Evolutionary conservation across 2,888 invertebrate genomes (phyloP).

Genomic region (Corythucha ciliata): DNA sequence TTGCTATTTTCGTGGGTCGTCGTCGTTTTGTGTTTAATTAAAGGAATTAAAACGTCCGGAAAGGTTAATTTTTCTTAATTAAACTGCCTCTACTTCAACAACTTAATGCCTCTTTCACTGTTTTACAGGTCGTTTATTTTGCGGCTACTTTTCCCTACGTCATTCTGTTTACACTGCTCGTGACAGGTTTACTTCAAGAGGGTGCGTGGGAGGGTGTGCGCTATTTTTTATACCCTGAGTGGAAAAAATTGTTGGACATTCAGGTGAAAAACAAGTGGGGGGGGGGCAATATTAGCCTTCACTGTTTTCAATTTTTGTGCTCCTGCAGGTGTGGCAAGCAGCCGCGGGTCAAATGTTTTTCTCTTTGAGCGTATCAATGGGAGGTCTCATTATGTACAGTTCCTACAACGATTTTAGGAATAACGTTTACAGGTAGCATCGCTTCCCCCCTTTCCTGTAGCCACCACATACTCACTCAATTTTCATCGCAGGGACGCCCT

Average conservation of each 20-base stretch:
- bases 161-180: conserved; percentile 62
- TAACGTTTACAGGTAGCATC: conserved; percentile 58
- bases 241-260: conserved; percentile 60
- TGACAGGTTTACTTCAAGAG: conserved; percentile 45
- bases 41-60: conserved; percentile 67
- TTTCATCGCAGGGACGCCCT: conserved; percentile 59
- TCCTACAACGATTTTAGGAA: conserved; percentile 66
- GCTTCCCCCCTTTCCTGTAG: background rate
- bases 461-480: conserved; percentile 14
- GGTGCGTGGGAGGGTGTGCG: conserved; percentile 65
- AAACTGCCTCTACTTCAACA: background rate
- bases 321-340: conserved; percentile 60
- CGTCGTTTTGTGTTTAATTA: conserved; percentile 58
- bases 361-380: conserved; percentile 63
- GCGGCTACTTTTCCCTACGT: conserved; percentile 80
- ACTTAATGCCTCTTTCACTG: background rate
- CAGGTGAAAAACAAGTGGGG: conserved; percentile 44
- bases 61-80: conserved; percentile 44
- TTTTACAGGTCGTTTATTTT: conserved; percentile 58
- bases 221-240: conserved; percentile 71
- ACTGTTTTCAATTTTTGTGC: too few species aligned
- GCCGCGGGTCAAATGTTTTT: conserved; percentile 73
- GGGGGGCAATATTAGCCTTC: background rate
- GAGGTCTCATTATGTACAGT: conserved; percentile 67
- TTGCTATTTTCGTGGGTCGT: conserved; percentile 58